Base-by-base conservation (phyloP, 2,797 vertebrate genomes). In the Eutrigla gurnardus region DNA sequence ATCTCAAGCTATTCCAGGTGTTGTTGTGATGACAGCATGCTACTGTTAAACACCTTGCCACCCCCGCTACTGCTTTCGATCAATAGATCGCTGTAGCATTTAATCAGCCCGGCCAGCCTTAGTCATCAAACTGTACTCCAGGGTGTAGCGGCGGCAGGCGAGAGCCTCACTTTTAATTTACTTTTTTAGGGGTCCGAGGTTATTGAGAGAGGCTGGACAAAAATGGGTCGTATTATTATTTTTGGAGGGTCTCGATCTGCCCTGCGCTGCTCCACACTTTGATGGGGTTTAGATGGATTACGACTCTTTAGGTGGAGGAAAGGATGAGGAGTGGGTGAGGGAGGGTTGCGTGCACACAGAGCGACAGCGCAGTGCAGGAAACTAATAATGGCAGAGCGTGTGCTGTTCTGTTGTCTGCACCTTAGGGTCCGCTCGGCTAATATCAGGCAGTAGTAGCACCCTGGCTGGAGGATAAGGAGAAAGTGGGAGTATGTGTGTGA, bases 21-120 rank as follows among this genome's bases (percentile, higher is more conserved):
- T 77, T 86, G 72, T 75, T 86, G 62, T 78, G 78, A 81, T 76
- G 73, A 76, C 75, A 73, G 83, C 67, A 57, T 65, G 69, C 77
- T 75, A 65, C 63, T 63, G 35, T 89, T 80, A 82, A 91, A 82
- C 81, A 88, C 80, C 79, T 53, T 47, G 49, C 77, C 17, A n/a
- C 63, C 76, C 54, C 53, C 39, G 62, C 80, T 33, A 10, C 73
- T 35, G 60, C 84, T 85, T 77, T 81, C 25, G 88, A 93, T 93
- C 90, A 86, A 91, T 92, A 92, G 82, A 91, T 86, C 85, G 57
- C 87, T 91, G 80, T 88, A 84, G 88, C 85, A 81, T 93, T 92
- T 91, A 93, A 92, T 93, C 91, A 91, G 78, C 82, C 67, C 0
- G 71, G 75, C 66, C 82, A 78, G 76, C 82, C 88, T 85, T 81